Base-by-base conservation (phyloP, 2,113 vertebrate species). In the Cyphomyrus plagiostoma region DNA sequence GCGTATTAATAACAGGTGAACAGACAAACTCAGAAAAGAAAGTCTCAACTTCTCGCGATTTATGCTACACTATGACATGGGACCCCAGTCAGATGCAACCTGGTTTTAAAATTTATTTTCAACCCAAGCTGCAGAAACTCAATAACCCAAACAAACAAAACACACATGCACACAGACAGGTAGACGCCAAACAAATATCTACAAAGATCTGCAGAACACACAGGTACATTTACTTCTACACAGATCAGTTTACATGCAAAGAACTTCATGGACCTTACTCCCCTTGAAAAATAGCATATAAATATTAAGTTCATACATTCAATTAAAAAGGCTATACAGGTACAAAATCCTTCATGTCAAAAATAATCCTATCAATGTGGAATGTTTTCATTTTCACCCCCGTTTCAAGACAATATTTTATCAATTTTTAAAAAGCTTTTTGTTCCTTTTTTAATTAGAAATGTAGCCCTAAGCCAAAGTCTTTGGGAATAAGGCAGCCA, bases 181-280 rank as follows among this genome's bases (percentile, higher is more conserved):
- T 2, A 50, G 49, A 77, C 23, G 13, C 10, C 2, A 84, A 21
- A 89, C 53, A 46, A 56, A 62, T 89, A 89, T 84, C 82, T 48
- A 89, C 80, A 89, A 23, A 84, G 39, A 80, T 42, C 74, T 80
- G 39, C 17, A 83, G 88, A 52, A 83, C 49, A 89, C 30, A 89
- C 46, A 82, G 35, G 74, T 58, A 56, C 26, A 45, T 56, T 84
- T 9, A 77, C n/a, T 50, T 70, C 17, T 5, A 49, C 6, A 82
- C 15, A 85, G n/a, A 19, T 87, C 48, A 87, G 26, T 8, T 52
- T 21, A 48, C 45, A 84, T 56, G 30, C 6, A 53, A 86, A 86
- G 2, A 26, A 56, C 3, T 56, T 39, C 85, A 87, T 42, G 50
- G 30, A 21, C 50, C 8, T 13, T 53, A 19, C 35, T 42, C 11